phyloP scores from a whole-genome alignment of 2,888 invertebrate genomes.

The Cantharis nigra region DNA sequence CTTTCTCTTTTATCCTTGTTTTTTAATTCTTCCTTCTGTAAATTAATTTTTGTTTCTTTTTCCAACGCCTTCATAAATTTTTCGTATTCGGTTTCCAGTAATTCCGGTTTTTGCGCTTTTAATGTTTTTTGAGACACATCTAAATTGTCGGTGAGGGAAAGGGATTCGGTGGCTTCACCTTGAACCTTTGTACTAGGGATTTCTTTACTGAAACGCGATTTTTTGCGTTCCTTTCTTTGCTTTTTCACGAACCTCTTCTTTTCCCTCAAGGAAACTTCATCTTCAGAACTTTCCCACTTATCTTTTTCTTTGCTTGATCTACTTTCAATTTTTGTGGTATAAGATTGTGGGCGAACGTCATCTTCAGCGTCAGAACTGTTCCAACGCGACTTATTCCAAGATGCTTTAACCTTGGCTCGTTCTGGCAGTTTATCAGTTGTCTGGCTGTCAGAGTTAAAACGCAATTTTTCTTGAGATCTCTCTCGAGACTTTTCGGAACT shows the following conservation, averaged over 20 bases:
- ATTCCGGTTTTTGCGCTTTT: slow-evolving; percentile 16
- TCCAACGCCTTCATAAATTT: slow-evolving; percentile 64
- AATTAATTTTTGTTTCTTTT: slow-evolving; percentile 39
- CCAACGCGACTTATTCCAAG: neutral
- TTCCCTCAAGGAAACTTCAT: slow-evolving; percentile 1
- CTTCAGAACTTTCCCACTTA: slow-evolving; percentile 16
- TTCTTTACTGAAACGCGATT: neutral
- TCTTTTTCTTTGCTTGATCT: neutral
- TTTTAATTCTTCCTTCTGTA: neutral
- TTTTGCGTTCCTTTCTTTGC: neutral
- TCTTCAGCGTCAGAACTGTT: neutral
- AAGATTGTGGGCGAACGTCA: neutral
- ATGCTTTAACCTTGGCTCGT: neutral
- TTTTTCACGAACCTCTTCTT: neutral
- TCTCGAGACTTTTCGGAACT: neutral
- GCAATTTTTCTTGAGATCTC: neutral
- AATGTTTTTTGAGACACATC: neutral
- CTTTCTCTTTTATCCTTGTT: slow-evolving; percentile 10
- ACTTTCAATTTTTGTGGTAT: neutral
- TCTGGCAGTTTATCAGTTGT: neutral
- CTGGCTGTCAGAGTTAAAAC: neutral
- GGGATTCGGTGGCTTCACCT: neutral
- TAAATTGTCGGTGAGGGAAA: slow-evolving; percentile 2
- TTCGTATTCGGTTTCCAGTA: slow-evolving; percentile 59
- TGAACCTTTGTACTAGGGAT: neutral